Conservation (phyloP, 2,888 invertebrate genomes). For the Oegoconia quadripuncta region DNA sequence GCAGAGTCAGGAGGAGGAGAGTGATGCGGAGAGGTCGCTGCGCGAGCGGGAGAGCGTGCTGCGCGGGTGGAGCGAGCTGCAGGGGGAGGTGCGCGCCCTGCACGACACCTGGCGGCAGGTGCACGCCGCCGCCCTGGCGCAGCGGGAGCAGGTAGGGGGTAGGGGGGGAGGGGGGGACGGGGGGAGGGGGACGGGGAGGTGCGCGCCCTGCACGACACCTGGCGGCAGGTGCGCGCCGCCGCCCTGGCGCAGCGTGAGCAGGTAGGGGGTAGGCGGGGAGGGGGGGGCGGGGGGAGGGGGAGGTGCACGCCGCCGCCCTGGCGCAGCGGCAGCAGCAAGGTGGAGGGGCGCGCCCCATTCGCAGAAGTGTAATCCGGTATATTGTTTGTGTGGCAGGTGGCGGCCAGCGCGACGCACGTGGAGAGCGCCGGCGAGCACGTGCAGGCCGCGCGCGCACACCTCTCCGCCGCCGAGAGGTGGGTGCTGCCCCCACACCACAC, state of each 20-base stretch:
- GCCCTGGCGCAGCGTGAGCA: slow-evolving; percentile 43
- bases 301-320: not conserved
- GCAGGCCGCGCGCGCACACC: slow-evolving; percentile 34
- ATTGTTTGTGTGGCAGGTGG: slow-evolving; percentile 21
- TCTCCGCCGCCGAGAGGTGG: slow-evolving; percentile 46
- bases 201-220: slow-evolving; percentile 82
- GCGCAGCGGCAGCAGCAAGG: no score
- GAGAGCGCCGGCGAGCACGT: slow-evolving; percentile 39
- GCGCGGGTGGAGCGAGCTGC: slow-evolving; percentile 82
- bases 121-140: not conserved
- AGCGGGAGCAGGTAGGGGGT: not conserved
- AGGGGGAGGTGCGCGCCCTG: slow-evolving; percentile 75
- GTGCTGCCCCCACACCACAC: no score
- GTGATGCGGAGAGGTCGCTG: slow-evolving; percentile 56
- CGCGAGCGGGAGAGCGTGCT: slow-evolving; percentile 74
- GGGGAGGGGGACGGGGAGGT: slow-evolving; percentile 63
- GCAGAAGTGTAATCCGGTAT: no score
- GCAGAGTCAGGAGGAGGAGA: no score
- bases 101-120: not conserved
- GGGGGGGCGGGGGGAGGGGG: no score
- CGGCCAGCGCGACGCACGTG: slow-evolving; percentile 19
- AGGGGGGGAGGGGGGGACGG: not conserved
- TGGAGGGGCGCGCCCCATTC: no score
- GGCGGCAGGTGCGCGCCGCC: slow-evolving; percentile 78
- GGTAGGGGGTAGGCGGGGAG: slow-evolving; percentile 19